These are phyloP conservation scores for Andrena flavipes DNA, from an alignment of 2,888 invertebrate genomes.

Conservation along the genomic window DNA sequence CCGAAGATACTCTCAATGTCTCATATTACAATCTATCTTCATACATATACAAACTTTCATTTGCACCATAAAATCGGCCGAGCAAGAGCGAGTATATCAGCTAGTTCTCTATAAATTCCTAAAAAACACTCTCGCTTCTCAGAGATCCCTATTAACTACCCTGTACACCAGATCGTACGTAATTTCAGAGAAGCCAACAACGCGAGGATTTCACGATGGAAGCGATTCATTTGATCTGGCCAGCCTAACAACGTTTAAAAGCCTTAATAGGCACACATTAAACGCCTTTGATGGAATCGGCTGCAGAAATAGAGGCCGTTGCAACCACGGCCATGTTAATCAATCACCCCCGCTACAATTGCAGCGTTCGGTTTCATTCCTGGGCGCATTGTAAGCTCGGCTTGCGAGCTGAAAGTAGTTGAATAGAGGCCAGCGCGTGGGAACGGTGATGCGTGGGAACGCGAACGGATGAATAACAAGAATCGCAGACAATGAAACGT, in stretches of 20 bases:
- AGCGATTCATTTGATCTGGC: background rate
- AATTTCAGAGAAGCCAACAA: background rate
- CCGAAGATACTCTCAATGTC: no score
- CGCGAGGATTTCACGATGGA: background rate
- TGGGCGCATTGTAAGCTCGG: slow-evolving; percentile 12
- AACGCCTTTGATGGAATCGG: background rate
- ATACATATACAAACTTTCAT: no score
- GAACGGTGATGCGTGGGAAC: background rate
- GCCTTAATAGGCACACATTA: background rate
- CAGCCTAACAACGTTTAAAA: background rate
- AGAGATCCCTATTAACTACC: no score
- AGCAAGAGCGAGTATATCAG: no score
- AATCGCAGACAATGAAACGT: background rate
- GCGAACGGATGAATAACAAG: slow-evolving; percentile 5
- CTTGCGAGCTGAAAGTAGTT: slow-evolving; percentile 16
- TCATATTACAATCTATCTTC: no score
- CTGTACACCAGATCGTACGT: background rate
- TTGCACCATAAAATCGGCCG: no score
- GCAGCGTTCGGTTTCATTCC: slow-evolving; percentile 21
- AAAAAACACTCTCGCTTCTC: no score
- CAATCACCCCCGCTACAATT: slow-evolving; percentile 23
- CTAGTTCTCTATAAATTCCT: no score
- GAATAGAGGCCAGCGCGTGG: slow-evolving; percentile 12
- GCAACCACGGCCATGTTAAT: slow-evolving; percentile 1
- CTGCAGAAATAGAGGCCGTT: background rate